These are phyloP conservation scores for Pygoscelis antarcticus DNA, from an alignment of 2,113 vertebrate species.

Conservation along the genomic window DNA sequence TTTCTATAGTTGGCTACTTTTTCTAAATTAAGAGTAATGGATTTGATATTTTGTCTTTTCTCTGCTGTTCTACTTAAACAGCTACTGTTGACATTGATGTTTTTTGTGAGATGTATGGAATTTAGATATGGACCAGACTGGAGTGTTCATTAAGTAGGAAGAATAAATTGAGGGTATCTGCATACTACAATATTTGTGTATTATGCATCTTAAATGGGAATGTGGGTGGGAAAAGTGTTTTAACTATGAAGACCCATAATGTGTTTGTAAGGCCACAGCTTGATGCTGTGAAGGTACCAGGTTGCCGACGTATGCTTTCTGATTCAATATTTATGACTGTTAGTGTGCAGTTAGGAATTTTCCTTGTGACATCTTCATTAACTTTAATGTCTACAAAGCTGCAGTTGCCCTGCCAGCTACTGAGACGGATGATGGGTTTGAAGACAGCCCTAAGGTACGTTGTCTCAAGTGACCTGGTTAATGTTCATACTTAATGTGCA, in stretches of 20 bases:
- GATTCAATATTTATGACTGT: not conserved
- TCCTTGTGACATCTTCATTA: slow-evolving; percentile 36
- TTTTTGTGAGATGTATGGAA: not conserved
- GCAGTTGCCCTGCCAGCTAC: not conserved
- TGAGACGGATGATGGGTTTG: not conserved
- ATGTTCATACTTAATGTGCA: not conserved
- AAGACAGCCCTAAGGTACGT: not conserved
- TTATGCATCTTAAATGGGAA: not conserved
- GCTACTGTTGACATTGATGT: not conserved
- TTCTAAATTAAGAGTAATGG: not conserved
- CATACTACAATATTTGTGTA: not conserved
- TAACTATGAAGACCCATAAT: not conserved
- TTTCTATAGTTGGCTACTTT: not conserved
- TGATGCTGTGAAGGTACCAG: not conserved
- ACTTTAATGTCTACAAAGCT: not conserved
- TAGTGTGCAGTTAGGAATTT: slow-evolving; percentile 19
- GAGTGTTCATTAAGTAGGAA: not conserved
- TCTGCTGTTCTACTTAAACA: not conserved
- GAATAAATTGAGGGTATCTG: slow-evolving; percentile 16
- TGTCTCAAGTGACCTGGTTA: not conserved
- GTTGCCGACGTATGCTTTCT: not conserved
- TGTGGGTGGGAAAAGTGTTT: not conserved
- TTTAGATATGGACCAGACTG: not conserved
- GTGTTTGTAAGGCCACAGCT: not conserved
- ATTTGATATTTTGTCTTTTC: not conserved